Evolutionary conservation across 2,113 vertebrate genomes (phyloP), one percentile per base, ranked within the genome.

Genomic region (Origma solitaria): DNA sequence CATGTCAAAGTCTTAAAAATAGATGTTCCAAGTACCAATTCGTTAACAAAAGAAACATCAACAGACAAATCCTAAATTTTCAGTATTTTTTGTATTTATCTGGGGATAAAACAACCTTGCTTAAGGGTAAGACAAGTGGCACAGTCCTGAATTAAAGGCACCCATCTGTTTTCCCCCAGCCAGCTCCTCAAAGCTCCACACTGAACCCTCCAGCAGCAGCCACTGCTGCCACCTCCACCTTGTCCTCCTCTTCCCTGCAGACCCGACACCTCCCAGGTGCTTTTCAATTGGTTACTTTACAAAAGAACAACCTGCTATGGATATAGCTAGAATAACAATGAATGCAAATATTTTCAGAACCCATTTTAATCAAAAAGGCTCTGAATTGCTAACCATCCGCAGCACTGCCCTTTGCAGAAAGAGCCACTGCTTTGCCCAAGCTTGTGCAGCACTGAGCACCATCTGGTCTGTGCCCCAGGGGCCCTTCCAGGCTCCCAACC

Each of bases 341-440:
- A 86, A 0, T 6, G 24, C 28, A 86, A 87, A 20, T 45, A 66
- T 35, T 87, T 82, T 77, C 57, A 87, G 57, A 71, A 58, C 9
- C 15, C 9, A 1, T 44, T 73, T 64, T 13, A 38, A 42, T 75
- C 16, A 66, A 16, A 75, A 78, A 17, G 28, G 22, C 31, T 38
- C 51, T 42, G 24, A 85, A 79, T 30, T 2, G 0, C 38, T 47
- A 53, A 31, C 37, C 24, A 21, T 7, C 31, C 23, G 1, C 24
- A 49, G 70, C 57, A 51, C 21, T 33, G 38, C 11, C 53, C 50
- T 47, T 35, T 45, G 64, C 23, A 10, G n/a, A 9, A 58, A 66
- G 25, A 13, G 1, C 7, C 17, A 42, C 47, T 0, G 7, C 79
- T 51, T 50, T 1, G 0, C 42, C 45, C 30, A 25, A 71, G 87